A percentile compares a stretch with the other conserved stretches of the same genome.
These are phyloP conservation scores for Pseudachorutes palmiensis DNA, from an alignment of 1,140 invertebrate genomes.

Conservation along the genomic window DNA sequence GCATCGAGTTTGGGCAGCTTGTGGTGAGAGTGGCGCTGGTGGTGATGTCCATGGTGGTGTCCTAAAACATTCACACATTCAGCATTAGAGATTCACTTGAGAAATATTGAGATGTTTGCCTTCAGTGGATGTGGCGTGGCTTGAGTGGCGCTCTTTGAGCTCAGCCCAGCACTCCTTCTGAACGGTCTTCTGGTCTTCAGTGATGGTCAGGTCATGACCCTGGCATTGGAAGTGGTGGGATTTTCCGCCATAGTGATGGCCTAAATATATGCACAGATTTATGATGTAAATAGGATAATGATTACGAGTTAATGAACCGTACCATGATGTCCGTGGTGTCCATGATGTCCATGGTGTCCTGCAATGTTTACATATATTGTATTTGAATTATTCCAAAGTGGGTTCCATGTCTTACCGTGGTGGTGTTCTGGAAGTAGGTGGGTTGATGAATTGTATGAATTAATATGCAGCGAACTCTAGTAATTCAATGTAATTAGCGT, in stretches of 20 bases:
- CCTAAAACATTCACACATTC: too few relatives aligned
- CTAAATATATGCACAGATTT: too few relatives aligned
- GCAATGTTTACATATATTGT: not conserved
- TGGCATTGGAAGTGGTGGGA: slow-evolving; percentile 1
- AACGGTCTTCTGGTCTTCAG: not conserved
- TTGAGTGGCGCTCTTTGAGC: not conserved
- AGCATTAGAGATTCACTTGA: too few relatives aligned
- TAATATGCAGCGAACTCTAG: too few relatives aligned
- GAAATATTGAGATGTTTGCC: not conserved
- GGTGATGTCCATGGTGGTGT: not conserved
- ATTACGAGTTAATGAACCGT: too few relatives aligned
- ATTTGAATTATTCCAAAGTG: not conserved
- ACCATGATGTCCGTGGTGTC: slow-evolving; percentile 3
- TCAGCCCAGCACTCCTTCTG: not conserved
- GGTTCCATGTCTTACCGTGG: too few relatives aligned
- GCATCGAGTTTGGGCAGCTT: not conserved
- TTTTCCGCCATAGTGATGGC: not conserved
- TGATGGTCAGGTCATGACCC: not conserved
- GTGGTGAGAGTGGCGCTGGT: not conserved
- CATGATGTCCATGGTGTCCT: not conserved
- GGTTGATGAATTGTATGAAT: too few relatives aligned
- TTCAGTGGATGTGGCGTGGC: not conserved
- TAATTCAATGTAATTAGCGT: too few relatives aligned
- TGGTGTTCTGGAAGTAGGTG: too few relatives aligned
- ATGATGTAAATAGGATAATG: too few relatives aligned